Conservation (phyloP, 1,140 invertebrate species). For the Ostrea edulis region DNA sequence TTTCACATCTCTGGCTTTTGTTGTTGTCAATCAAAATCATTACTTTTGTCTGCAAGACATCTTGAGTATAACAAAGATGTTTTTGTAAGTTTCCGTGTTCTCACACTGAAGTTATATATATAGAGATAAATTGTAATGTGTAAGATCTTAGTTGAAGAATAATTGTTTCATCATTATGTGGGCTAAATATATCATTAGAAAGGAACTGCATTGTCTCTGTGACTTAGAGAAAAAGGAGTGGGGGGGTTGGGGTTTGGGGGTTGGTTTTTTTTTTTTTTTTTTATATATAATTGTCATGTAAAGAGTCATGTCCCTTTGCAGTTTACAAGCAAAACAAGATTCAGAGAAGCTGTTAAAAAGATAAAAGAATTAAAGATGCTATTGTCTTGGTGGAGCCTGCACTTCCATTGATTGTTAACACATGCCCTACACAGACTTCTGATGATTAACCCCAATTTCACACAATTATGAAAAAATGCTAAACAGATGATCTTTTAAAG, state of each 20-base stretch:
- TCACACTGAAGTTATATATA: not conserved
- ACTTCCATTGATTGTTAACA: conserved; percentile 24
- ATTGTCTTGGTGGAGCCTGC: not conserved
- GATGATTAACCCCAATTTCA: conserved; percentile 35
- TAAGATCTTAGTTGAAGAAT: not conserved
- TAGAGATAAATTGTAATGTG: not conserved
- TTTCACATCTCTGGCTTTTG: conserved; percentile 32
- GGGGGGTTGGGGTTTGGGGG: too few relatives aligned
- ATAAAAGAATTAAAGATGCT: conserved; percentile 34
- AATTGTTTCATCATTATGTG: not conserved
- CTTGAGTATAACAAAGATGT: not conserved
- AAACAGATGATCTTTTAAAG: conserved; percentile 31
- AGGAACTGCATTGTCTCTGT: not conserved
- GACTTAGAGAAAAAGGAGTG: not conserved
- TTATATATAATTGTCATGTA: not conserved
- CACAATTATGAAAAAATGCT: conserved; percentile 35
- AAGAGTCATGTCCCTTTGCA: not conserved
- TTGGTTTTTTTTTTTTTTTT: not conserved
- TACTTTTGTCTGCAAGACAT: not conserved
- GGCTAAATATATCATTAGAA: not conserved
- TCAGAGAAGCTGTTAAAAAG: not conserved
- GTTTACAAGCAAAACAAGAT: not conserved
- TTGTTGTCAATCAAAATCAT: conserved; percentile 30
- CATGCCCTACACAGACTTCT: conserved; percentile 6
- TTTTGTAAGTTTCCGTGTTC: not conserved